phyloP scores from a whole-genome alignment of 1,140 invertebrate genomes.

The Drosophila sp. region DNA sequence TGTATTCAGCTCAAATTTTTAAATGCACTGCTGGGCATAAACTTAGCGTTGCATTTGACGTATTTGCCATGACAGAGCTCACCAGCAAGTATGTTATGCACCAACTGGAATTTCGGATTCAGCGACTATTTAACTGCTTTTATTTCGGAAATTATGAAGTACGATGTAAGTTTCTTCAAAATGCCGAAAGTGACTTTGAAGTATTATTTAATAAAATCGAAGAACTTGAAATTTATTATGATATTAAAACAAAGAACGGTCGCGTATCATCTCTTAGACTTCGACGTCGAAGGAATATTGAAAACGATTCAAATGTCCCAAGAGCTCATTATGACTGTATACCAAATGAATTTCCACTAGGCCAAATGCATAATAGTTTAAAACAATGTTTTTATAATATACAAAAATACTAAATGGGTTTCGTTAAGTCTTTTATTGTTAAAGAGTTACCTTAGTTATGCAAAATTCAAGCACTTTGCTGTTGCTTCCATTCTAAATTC shows the following conservation, averaged over 20 bases:
- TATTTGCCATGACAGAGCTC: constrained; percentile 68
- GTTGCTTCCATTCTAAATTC: no score
- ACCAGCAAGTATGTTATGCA: constrained; percentile 66
- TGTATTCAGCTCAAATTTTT: constrained; percentile 64
- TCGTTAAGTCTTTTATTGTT: no score
- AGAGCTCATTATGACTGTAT: constrained; percentile 38
- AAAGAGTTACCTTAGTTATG: no score
- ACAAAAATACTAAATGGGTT: constrained; percentile 4
- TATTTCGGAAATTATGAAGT: constrained; percentile 54
- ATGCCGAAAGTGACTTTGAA: constrained; percentile 66
- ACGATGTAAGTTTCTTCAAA: constrained; percentile 65
- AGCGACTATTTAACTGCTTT: constrained; percentile 74
- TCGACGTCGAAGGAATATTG: constrained; percentile 1
- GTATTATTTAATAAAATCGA: constrained; percentile 55
- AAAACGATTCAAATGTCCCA: not conserved
- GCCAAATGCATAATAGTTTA: constrained; percentile 56
- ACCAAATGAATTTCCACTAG: constrained; percentile 53
- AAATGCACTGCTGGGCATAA: constrained; percentile 57
- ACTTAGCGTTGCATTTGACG: constrained; percentile 57
- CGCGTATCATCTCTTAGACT: constrained; percentile 30
- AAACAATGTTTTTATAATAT: constrained; percentile 61
- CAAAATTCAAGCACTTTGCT: no score
- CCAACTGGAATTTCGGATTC: constrained; percentile 75
- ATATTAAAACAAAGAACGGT: constrained; percentile 63
- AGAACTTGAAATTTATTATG: constrained; percentile 68